Conservation (phyloP, 1,140 invertebrate species). For the Hermatobates lingyangjiaoensis region DNA sequence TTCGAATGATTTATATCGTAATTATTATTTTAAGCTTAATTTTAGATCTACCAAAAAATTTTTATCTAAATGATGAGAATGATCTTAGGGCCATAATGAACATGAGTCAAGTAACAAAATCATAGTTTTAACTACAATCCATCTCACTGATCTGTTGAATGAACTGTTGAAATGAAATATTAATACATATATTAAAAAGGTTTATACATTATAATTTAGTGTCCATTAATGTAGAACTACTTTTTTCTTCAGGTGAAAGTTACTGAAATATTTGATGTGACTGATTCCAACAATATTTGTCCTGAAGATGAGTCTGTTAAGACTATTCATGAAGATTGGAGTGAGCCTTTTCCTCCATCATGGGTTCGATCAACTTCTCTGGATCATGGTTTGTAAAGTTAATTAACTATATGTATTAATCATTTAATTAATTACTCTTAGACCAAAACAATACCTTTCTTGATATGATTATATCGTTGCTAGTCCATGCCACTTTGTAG, state of each 20-base stretch:
- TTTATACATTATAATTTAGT: background rate
- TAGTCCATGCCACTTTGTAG: too few species aligned
- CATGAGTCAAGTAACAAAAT: background rate
- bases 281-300: slow-evolving; percentile 26
- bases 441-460: too few species aligned
- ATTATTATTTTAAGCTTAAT: too few species aligned
- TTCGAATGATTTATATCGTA: too few species aligned
- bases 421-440: too few species aligned
- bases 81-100: background rate
- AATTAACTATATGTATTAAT: too few species aligned
- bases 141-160: background rate
- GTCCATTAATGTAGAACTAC: background rate
- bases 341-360: too few species aligned
- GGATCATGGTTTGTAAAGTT: too few species aligned
- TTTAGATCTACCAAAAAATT: background rate
- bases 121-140: background rate
- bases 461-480: too few species aligned
- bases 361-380: too few species aligned
- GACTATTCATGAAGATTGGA: too few species aligned
- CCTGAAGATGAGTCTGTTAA: slow-evolving; percentile 32
- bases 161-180: background rate
- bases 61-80: background rate
- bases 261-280: slow-evolving; percentile 72
- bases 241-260: slow-evolving; percentile 39
- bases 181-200: background rate